phyloP scores from a whole-genome alignment of 2,888 invertebrate genomes.

The Dorcus hopei region DNA sequence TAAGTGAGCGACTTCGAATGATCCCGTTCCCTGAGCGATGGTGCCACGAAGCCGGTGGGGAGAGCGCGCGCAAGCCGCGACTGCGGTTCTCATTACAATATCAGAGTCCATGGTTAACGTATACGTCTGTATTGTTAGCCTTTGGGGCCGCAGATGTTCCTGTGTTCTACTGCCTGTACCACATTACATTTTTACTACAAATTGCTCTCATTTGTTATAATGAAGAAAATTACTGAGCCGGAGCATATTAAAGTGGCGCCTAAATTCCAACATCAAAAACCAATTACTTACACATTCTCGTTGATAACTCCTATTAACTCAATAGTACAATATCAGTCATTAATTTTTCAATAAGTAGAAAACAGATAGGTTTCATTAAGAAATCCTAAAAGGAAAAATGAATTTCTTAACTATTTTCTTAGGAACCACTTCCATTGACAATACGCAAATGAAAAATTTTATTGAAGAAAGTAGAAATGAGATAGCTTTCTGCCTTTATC shows the following conservation, averaged over 20 bases:
- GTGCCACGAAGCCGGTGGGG: conserved; percentile 29
- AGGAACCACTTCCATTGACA: too few species aligned
- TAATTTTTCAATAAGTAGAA: too few species aligned
- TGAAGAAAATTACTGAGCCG: neutral
- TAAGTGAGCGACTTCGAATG: conserved; percentile 40
- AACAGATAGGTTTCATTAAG: too few species aligned
- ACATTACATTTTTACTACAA: conserved; percentile 29
- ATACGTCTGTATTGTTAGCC: conserved; percentile 20
- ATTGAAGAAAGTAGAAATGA: too few species aligned
- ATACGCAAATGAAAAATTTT: too few species aligned
- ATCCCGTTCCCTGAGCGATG: conserved; percentile 35
- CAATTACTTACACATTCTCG: too few species aligned
- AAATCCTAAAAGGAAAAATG: too few species aligned
- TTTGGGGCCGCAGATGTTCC: conserved; percentile 32
- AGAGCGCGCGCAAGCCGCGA: conserved; percentile 33
- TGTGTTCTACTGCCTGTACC: conserved; percentile 17
- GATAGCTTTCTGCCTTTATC: too few species aligned
- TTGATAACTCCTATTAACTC: conserved; percentile 5
- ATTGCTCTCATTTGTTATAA: conserved; percentile 30
- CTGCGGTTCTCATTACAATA: conserved; percentile 31
- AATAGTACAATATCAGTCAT: conserved; percentile 2
- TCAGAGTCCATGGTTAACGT: conserved; percentile 18
- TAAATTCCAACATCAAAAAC: too few species aligned
- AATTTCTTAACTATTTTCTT: too few species aligned
- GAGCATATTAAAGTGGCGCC: too few species aligned